Conservation (phyloP, 2,888 invertebrate genomes). For the Acrobasis repandana region DNA sequence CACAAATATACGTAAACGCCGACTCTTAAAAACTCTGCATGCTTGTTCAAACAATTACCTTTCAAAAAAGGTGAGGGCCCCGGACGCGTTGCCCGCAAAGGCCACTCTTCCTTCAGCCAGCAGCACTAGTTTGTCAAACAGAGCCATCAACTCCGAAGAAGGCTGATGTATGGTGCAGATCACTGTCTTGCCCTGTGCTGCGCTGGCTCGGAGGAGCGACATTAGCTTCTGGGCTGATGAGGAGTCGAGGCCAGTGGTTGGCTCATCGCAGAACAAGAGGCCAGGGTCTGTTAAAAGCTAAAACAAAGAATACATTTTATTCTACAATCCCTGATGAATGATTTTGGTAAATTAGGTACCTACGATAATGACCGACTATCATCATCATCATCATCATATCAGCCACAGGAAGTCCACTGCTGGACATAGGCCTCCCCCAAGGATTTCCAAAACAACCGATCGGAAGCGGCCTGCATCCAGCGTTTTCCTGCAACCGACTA, state of each 20-base stretch:
- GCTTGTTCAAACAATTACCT: constrained; percentile 83
- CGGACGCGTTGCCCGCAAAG: constrained; percentile 87
- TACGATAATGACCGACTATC: no score
- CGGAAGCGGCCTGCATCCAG: no score
- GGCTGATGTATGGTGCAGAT: constrained; percentile 98
- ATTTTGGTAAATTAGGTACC: no score
- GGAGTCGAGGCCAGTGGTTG: constrained; percentile 96
- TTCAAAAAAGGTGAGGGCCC: constrained; percentile 78
- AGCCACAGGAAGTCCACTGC: no score
- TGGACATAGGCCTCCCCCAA: no score
- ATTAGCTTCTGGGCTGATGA: constrained; percentile 95
- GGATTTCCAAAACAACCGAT: no score
- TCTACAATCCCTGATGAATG: no score
- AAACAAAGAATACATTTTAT: constrained; percentile 32
- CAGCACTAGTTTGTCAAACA: constrained; percentile 90
- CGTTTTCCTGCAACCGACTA: no score
- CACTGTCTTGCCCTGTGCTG: constrained; percentile 91
- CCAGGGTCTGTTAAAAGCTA: constrained; percentile 94
- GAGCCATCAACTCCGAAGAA: constrained; percentile 91
- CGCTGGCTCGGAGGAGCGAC: constrained; percentile 86
- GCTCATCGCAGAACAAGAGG: constrained; percentile 97
- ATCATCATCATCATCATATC: no score
- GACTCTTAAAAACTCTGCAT: no score
- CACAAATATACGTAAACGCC: no score
- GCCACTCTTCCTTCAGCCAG: constrained; percentile 94